These are phyloP conservation scores for Kradibia gibbosae DNA, from an alignment of 1,140 invertebrate genomes.

Conservation along the genomic window DNA sequence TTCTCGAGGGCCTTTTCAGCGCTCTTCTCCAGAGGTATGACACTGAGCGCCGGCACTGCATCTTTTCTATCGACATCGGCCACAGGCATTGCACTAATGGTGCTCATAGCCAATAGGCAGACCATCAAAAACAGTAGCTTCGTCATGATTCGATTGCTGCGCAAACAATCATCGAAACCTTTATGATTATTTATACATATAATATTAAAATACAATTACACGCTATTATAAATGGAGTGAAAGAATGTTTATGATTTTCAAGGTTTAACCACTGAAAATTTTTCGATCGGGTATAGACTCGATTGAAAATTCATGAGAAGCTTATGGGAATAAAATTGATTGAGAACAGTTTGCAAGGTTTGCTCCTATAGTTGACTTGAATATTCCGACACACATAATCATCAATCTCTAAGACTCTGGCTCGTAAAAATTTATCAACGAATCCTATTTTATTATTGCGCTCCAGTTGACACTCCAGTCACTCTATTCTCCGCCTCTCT, in stretches of 20 bases:
- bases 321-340: no score
- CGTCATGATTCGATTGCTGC: slow-evolving; percentile 55
- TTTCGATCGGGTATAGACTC: no score
- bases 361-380: no score
- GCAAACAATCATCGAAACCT: slow-evolving; percentile 13
- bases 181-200: not conserved
- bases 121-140: slow-evolving; percentile 61
- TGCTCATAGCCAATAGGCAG: slow-evolving; percentile 59
- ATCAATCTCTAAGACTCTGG: not conserved
- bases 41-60: slow-evolving; percentile 28
- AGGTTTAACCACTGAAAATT: no score
- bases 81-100: slow-evolving; percentile 62
- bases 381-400: no score
- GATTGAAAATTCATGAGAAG: no score
- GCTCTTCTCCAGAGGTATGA: slow-evolving; percentile 52
- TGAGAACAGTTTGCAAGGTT: no score
- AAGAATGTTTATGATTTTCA: no score
- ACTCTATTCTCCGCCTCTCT: not conserved
- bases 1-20: not conserved
- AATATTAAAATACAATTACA: no score
- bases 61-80: slow-evolving; percentile 54
- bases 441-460: not conserved
- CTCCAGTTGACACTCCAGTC: not conserved
- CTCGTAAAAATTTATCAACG: not conserved
- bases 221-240: no score